These are phyloP conservation scores for Rhinophrynus dorsalis DNA, from an alignment of 2,797 vertebrate species.

Conservation along the genomic window DNA sequence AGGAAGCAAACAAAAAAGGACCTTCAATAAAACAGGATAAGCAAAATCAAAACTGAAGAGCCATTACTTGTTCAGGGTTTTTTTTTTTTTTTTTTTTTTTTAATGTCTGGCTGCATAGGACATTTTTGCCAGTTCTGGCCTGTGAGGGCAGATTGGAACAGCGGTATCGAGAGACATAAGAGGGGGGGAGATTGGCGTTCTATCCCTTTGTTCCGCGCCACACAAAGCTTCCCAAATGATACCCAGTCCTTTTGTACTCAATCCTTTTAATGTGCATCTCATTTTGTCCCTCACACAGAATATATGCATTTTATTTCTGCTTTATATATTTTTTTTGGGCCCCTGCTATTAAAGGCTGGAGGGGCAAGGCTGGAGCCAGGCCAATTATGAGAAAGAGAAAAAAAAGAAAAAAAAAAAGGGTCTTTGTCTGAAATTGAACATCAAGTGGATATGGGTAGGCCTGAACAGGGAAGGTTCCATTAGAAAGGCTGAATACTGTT, in stretches of 20 bases:
- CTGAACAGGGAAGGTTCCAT: background rate
- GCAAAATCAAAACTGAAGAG: background rate
- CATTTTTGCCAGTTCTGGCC: background rate
- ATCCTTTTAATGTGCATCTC: slow-evolving; percentile 21
- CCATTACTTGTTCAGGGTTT: background rate
- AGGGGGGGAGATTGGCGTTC: slow-evolving; percentile 7
- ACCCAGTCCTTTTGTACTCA: slow-evolving; percentile 3
- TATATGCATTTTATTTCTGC: slow-evolving; percentile 27
- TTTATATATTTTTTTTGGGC: background rate
- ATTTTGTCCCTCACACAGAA: slow-evolving; percentile 8
- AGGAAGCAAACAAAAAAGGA: background rate
- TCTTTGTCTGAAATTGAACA: slow-evolving; percentile 3
- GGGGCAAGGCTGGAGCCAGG: background rate
- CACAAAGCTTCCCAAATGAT: slow-evolving; percentile 36
- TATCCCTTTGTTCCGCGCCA: slow-evolving; percentile 17
- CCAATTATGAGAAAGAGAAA: slow-evolving; percentile 14
- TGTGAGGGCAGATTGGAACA: slow-evolving; percentile 23
- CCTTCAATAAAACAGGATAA: background rate
- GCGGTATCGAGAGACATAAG: slow-evolving; percentile 9
- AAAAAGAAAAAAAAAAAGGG: too few relatives aligned
- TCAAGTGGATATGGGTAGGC: background rate
- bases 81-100: background rate
- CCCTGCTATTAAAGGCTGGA: background rate
- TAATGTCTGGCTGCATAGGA: background rate
- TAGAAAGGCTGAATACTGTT: background rate